Evolutionary conservation across 2,888 invertebrate species (phyloP).

Genomic region (Ethmia dodecea): DNA sequence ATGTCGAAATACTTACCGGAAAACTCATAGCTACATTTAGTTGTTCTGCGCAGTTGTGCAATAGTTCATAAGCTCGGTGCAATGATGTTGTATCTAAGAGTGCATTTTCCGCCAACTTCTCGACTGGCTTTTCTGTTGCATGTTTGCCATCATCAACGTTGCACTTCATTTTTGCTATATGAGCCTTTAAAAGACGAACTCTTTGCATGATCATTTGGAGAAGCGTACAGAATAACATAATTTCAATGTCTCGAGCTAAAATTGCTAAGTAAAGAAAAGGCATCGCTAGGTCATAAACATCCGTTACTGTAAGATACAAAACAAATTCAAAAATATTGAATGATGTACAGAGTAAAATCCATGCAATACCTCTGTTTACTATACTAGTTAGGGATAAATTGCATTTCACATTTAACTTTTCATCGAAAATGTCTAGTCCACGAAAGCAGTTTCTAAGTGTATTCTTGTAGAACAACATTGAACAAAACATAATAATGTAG

Average conservation of each 20-base stretch:
- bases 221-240: slow-evolving; percentile 36
- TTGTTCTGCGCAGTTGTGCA: slow-evolving; percentile 11
- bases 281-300: slow-evolving; percentile 14
- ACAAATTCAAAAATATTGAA: slow-evolving; percentile 32
- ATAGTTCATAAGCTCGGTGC: slow-evolving; percentile 11
- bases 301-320: slow-evolving; percentile 19
- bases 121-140: slow-evolving; percentile 26
- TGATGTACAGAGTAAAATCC: slow-evolving; percentile 21
- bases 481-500: slow-evolving; percentile 27
- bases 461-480: slow-evolving; percentile 29
- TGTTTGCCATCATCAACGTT: slow-evolving; percentile 14
- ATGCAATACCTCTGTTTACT: slow-evolving; percentile 18
- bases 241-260: slow-evolving; percentile 43
- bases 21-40: slow-evolving; percentile 12
- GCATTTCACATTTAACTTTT: slow-evolving; percentile 36
- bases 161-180: slow-evolving; percentile 36
- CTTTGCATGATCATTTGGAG: slow-evolving; percentile 35
- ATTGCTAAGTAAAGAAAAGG: slow-evolving; percentile 26
- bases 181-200: slow-evolving; percentile 43
- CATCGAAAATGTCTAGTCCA: slow-evolving; percentile 38
- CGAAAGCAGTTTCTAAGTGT: slow-evolving; percentile 32
- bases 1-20: slow-evolving; percentile 10
- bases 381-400: slow-evolving; percentile 27
- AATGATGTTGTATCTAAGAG: slow-evolving; percentile 5
- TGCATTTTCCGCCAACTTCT: slow-evolving; percentile 15